These are phyloP conservation scores for Dicranocentrus wangi DNA, from an alignment of 2,888 invertebrate species.

Conservation along the genomic window DNA sequence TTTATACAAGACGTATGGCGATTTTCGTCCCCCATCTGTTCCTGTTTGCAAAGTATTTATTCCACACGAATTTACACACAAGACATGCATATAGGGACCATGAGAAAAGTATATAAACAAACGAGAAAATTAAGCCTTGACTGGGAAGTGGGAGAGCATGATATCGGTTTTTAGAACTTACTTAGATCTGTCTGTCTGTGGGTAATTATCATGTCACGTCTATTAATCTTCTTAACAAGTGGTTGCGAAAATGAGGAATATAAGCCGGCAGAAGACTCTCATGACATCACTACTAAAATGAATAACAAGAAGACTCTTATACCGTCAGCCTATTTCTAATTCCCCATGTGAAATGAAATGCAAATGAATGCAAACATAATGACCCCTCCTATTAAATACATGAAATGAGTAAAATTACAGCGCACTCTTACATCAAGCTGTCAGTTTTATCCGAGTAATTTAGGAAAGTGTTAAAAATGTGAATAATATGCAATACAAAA, in stretches of 20 bases:
- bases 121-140: constrained; percentile 26
- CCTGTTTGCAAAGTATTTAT: constrained; percentile 8
- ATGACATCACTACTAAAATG: no score
- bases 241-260: neutral
- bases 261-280: no score
- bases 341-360: no score
- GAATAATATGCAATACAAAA: constrained; percentile 1
- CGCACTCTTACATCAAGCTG: no score
- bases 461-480: neutral
- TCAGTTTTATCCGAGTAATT: no score
- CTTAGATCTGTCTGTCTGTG: constrained; percentile 9
- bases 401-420: no score
- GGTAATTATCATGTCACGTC: constrained; percentile 29
- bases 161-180: constrained; percentile 17
- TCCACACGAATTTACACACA: constrained; percentile 7
- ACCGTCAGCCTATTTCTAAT: no score
- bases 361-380: no score
- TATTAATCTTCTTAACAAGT: constrained; percentile 29
- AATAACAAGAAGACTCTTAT: no score
- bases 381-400: no score
- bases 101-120: constrained; percentile 12
- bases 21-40: constrained; percentile 23
- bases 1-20: constrained; percentile 4
- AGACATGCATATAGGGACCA: constrained; percentile 1
- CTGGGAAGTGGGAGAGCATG: neutral